A percentile compares a stretch with the other conserved stretches of the same genome.
Evolutionary conservation across 2,888 invertebrate species (phyloP).

Genomic region (Globia sparganii): DNA sequence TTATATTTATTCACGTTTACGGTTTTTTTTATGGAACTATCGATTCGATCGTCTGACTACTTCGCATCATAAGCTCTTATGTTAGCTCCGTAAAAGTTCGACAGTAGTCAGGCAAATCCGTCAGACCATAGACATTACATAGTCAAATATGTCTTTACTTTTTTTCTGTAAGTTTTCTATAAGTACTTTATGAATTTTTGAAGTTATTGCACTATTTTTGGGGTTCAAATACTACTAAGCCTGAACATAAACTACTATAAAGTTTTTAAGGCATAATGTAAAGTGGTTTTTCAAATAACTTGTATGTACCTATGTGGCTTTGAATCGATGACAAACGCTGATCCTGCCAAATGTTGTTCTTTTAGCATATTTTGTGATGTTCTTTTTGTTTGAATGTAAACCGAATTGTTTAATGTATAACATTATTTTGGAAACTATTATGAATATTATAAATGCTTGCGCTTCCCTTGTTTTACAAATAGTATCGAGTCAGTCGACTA

Average conservation of each 20-base stretch:
- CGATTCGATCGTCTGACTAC: background rate
- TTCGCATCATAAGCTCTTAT: background rate
- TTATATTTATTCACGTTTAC: background rate
- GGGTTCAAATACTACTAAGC: background rate
- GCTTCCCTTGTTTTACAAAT: slow-evolving; percentile 21
- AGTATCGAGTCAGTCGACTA: slow-evolving; percentile 31
- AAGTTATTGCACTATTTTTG: slow-evolving; percentile 21
- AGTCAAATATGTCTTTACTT: background rate
- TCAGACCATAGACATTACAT: background rate
- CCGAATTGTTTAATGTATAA: slow-evolving; percentile 40
- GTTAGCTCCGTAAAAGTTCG: background rate
- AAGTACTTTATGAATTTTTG: background rate
- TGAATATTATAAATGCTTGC: slow-evolving; percentile 35
- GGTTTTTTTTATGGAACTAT: slow-evolving; percentile 6
- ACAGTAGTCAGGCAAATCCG: background rate
- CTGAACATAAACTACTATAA: slow-evolving; percentile 2
- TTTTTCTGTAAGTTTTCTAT: too few species aligned
- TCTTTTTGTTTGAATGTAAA: slow-evolving; percentile 75
- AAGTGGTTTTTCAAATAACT: slow-evolving; percentile 55
- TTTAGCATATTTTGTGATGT: slow-evolving; percentile 80
- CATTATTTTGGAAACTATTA: slow-evolving; percentile 31
- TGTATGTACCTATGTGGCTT: slow-evolving; percentile 26
- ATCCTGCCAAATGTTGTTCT: slow-evolving; percentile 75
- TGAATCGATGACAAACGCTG: slow-evolving; percentile 63
- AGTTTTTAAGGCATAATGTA: background rate